Evolutionary conservation across 1,140 invertebrate genomes (phyloP), one percentile per base, ranked within the genome.

Genomic region (Drosophila murphyi): DNA sequence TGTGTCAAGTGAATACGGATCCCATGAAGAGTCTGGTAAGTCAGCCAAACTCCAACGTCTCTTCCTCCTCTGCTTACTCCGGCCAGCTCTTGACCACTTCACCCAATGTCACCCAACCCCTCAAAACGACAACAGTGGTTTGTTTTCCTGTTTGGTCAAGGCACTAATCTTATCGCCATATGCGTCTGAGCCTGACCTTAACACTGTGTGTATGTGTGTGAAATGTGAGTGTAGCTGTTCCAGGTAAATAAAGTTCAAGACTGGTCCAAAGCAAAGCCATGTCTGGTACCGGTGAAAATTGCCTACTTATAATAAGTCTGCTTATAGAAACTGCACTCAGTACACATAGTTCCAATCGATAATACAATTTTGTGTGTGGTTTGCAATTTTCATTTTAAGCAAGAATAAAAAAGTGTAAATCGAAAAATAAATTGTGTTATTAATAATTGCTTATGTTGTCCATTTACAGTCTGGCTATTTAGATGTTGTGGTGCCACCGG

Each of bases 1-100:
- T 97, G 96, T 98, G 97, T 92, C 97, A 98, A 93, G 96, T 98
- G 77, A 98, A 98, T 92, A 98, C 97, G 3, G 96, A 97, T 86
- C 97, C 97, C 4, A 97, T 97, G 96, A 95, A 95, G 83, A 96
- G 96, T 93, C 96, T 97, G 95, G 97, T 97, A 93, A 94, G 94
- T 93, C 35, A 47, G 74, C 29, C 39, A 50, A 34, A 43, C 32
- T 75, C 12, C 48, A 34, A 47, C 43, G 2, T 3, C 39, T 43
- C 39, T 20, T 20, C 10, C 2, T 54, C 61, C 43, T 48, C 37
- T 29, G 4, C 35, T 20, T 5, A 7, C 45, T 5, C 35, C 51
- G 59, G 50, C 10, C 48, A 41, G 37, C 39, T 41, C 39, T n/a
- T 34, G 7, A 52, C 50, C 50, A 52, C n/a, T 31, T 45, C 20